Evolutionary conservation across 2,113 vertebrate species (phyloP), one percentile per base, ranked within the genome.

Genomic region (Archocentrus centrarchus): DNA sequence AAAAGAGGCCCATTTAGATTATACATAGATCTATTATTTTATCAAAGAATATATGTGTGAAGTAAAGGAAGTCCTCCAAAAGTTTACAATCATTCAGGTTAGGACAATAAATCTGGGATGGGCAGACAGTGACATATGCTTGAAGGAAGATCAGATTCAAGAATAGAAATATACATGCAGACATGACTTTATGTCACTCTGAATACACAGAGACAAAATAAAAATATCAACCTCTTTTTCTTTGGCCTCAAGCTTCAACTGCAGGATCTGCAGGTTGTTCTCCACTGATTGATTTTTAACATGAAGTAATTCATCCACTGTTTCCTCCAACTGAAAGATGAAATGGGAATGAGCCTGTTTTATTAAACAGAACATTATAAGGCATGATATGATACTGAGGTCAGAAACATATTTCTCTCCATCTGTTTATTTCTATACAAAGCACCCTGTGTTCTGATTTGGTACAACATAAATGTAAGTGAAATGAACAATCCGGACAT

Each of bases 341-440:
- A 44, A 66, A 44, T 10, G 39, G 1, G 1, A 66, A 39, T 0
- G 2, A 66, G 20, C 14, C 13, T 17, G 13, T 44, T 5, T 27
- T 27, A 27, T 27, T 27, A 27, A 27, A 3, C 27, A 27, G 27
- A 3, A 3, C 27, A 27, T 27, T 27, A 27, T 27, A 27, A 27
- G 27, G 44, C 24, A 1, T 3, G 44, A 15, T 41, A 41, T 64
- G 14, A 64, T 64, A 22, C 37, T 8, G 35, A 39, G 35, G 35
- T 22, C 0, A 0, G 20, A 44, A 44, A 44, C 41, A 44, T 11
- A 13, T 44, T 44, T 13, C 11, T 44, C 11, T 44, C 11, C 11
- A 13, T 44, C 41, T 44, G 4, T 4, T 11, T 14, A n/a, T 63
- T 22, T 41, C 35, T 64, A 20, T 15, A 47, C 44, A 47, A 8